A percentile compares a stretch with the other conserved stretches of the same genome.
phyloP scores from a whole-genome alignment of 2,888 invertebrate species.

The Pantelozetes paolii region DNA sequence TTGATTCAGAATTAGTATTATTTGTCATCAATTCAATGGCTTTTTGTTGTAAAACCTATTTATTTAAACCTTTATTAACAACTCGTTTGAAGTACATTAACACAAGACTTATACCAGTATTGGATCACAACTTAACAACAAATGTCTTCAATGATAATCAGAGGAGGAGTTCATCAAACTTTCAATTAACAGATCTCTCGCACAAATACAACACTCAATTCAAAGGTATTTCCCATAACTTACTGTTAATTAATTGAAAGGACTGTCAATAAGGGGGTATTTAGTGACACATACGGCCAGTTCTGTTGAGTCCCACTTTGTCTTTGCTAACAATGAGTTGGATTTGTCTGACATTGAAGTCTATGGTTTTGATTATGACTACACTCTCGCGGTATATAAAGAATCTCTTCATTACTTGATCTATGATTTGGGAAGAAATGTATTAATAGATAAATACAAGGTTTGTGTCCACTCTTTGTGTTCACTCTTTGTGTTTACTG shows the following conservation, averaged over 20 bases:
- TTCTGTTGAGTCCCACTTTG: conserved; percentile 72
- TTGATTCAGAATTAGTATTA: too few relatives aligned
- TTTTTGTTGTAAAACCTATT: neutral
- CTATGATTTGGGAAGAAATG: conserved; percentile 81
- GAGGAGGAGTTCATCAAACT: neutral
- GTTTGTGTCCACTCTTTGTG: conserved; percentile 58
- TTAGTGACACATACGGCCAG: conserved; percentile 37
- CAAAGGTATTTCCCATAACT: conserved; percentile 28
- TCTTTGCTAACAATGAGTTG: conserved; percentile 94
- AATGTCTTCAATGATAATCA: neutral
- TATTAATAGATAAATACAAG: conserved; percentile 79
- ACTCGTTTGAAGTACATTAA: neutral
- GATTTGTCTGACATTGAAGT: conserved; percentile 84
- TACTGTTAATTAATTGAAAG: neutral
- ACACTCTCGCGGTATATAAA: conserved; percentile 92
- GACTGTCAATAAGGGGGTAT: too few relatives aligned
- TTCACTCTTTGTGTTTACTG: too few relatives aligned
- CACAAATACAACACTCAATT: conserved; percentile 33
- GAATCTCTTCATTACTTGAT: conserved; percentile 79
- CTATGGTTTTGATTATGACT: conserved; percentile 98
- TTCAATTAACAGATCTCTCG: neutral
- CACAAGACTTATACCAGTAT: neutral
- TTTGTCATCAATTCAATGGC: too few relatives aligned
- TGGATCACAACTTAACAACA: neutral
- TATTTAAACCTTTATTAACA: neutral